Evolutionary conservation across 2,113 vertebrate genomes (phyloP).

Genomic region (Naja naja): DNA sequence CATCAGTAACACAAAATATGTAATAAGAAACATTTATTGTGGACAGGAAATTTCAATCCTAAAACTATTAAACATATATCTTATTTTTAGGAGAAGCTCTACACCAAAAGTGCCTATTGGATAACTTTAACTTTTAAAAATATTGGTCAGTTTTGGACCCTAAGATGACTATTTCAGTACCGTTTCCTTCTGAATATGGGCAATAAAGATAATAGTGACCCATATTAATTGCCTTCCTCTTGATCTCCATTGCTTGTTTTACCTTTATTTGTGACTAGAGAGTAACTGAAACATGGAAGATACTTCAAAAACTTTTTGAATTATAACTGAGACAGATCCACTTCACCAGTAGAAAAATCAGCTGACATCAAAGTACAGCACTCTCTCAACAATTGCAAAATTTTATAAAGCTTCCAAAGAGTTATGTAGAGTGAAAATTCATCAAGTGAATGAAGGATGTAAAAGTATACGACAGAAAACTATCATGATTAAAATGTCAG

Average conservation of each 20-base stretch:
- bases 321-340: neutral
- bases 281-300: neutral
- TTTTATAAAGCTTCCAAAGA: neutral
- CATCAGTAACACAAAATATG: neutral
- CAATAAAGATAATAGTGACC: neutral
- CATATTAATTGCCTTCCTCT: neutral
- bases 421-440: neutral
- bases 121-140: neutral
- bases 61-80: neutral
- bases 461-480: neutral
- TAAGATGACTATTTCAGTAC: neutral
- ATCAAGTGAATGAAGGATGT: neutral
- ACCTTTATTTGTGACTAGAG: neutral
- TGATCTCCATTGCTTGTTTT: neutral
- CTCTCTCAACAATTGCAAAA: neutral
- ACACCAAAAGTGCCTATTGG: neutral
- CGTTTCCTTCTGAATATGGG: neutral
- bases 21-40: neutral
- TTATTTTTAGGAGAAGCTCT: neutral
- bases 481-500: neutral
- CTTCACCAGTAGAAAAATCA: neutral
- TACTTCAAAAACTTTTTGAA: neutral
- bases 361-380: neutral
- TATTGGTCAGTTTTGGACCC: neutral
- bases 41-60: neutral